phyloP scores from a whole-genome alignment of 2,888 invertebrate species.

The Stomorhina lunata region DNA sequence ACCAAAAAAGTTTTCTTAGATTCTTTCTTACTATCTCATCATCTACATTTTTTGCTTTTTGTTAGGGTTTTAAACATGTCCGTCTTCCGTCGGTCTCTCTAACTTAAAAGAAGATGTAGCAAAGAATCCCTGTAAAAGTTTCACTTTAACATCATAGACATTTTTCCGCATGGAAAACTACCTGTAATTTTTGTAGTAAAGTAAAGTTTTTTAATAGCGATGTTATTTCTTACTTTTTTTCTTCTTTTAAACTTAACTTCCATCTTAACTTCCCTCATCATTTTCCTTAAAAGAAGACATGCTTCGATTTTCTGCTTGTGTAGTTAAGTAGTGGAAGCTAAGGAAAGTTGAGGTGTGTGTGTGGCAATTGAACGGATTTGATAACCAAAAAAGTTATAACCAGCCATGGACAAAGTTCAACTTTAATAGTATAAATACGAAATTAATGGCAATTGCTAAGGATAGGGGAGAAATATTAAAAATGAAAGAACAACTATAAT shows the following conservation, averaged over 20 bases:
- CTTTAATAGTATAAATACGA: conserved; percentile 60
- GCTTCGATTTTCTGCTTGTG: background rate
- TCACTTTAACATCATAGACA: conserved; percentile 28
- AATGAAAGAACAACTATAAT: background rate
- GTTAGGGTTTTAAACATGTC: conserved; percentile 30
- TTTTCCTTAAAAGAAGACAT: background rate
- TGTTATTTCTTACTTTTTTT: background rate
- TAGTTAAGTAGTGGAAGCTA: background rate
- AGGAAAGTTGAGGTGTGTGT: background rate
- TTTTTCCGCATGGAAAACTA: conserved; percentile 55
- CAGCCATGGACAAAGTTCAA: conserved; percentile 47
- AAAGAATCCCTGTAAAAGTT: conserved; percentile 17
- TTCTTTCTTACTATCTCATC: background rate
- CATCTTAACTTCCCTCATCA: background rate
- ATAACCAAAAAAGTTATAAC: conserved; percentile 44
- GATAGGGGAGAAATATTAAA: background rate
- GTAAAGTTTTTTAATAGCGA: conserved; percentile 23
- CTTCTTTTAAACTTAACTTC: background rate
- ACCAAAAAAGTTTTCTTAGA: background rate
- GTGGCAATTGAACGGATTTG: background rate
- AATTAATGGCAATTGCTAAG: conserved; percentile 57
- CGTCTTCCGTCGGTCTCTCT: conserved; percentile 18
- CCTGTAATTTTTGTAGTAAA: conserved; percentile 35
- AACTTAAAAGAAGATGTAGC: too few species aligned
- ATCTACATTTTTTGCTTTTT: conserved; percentile 10